phyloP scores from a whole-genome alignment of 2,888 invertebrate species.

The Acrobasis suavella region DNA sequence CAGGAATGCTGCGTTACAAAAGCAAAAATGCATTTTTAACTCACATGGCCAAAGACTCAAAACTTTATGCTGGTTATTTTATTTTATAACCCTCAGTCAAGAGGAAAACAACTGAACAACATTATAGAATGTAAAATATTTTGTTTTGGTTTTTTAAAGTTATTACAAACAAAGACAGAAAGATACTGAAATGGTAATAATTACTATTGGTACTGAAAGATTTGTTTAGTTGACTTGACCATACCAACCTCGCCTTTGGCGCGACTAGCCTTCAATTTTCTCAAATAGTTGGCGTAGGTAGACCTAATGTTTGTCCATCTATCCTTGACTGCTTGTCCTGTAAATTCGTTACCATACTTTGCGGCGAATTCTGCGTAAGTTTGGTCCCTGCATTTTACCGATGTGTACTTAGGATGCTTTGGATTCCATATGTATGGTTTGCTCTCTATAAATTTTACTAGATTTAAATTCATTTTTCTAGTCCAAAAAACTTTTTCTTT shows the following conservation, averaged over 20 bases:
- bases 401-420: constrained; percentile 70
- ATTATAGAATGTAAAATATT: too few relatives aligned
- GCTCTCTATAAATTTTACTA: constrained; percentile 67
- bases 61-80: too few relatives aligned
- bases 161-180: not conserved
- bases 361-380: constrained; percentile 69
- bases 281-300: constrained; percentile 68
- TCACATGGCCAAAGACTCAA: too few relatives aligned
- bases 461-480: constrained; percentile 68
- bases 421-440: constrained; percentile 72
- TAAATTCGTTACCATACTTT: constrained; percentile 65
- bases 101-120: too few relatives aligned
- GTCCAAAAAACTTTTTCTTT: constrained; percentile 78
- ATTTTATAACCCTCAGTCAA: too few relatives aligned
- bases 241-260: constrained; percentile 50
- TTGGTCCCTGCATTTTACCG: constrained; percentile 57
- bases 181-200: not conserved
- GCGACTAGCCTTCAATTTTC: constrained; percentile 61
- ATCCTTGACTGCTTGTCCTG: constrained; percentile 72
- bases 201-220: not conserved
- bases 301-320: constrained; percentile 76
- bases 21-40: too few relatives aligned
- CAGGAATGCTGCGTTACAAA: too few relatives aligned
- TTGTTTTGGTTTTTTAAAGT: not conserved
- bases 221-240: not conserved